Evolutionary conservation across 2,797 vertebrate genomes (phyloP).

Genomic region (Adelosebastes latens): DNA sequence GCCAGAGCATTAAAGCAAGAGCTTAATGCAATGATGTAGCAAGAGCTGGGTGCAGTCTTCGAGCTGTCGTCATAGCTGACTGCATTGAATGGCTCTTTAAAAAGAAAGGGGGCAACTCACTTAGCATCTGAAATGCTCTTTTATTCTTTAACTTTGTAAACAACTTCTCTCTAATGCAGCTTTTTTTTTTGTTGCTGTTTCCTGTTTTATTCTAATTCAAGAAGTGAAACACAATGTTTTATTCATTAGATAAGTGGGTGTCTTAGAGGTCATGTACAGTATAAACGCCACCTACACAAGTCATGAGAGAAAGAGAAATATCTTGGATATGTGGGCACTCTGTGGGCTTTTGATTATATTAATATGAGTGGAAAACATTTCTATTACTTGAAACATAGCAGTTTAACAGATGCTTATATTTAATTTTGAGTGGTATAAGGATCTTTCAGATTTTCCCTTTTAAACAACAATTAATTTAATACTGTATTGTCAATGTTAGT

Average conservation of each 20-base stretch:
- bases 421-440: neutral
- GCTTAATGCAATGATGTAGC: neutral
- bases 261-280: conserved; percentile 38
- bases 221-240: conserved; percentile 23
- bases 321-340: conserved; percentile 9
- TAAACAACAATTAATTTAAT: neutral
- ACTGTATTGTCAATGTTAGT: neutral
- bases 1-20: conserved; percentile 19
- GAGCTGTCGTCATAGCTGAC: neutral
- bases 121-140: neutral
- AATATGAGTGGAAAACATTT: conserved; percentile 4
- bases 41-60: neutral
- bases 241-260: conserved; percentile 55
- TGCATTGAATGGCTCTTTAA: neutral
- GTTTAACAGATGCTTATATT: neutral
- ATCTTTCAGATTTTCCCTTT: neutral
- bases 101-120: neutral
- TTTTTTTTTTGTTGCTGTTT: neutral
- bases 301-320: conserved; percentile 23
- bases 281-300: conserved; percentile 40
- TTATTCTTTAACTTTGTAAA: neutral
- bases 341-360: conserved; percentile 4
- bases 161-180: neutral
- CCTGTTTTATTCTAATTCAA: neutral
- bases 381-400: neutral